Conservation (phyloP, 2,888 invertebrate species). For the Drosophila nr. fundita region DNA sequence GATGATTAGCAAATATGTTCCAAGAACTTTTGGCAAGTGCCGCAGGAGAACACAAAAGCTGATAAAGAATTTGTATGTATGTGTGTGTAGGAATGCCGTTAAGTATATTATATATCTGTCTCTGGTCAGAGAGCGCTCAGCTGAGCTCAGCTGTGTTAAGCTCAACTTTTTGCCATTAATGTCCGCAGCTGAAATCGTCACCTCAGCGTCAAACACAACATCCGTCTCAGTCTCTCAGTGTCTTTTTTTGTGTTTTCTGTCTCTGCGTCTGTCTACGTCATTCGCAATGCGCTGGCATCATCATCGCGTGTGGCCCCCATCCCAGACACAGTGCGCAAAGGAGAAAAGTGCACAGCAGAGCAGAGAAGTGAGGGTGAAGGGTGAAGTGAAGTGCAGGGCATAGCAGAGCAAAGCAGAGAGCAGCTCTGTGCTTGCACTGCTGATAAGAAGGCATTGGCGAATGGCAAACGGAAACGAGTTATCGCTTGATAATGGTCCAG, state of each 20-base stretch:
- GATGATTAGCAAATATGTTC: conserved; percentile 59
- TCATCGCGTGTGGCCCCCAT: conserved; percentile 46
- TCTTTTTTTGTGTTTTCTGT: background rate
- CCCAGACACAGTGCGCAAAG: background rate
- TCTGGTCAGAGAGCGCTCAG: conserved; percentile 3
- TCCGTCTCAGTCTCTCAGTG: conserved; percentile 23
- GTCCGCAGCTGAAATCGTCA: conserved; percentile 14
- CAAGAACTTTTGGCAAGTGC: conserved; percentile 32
- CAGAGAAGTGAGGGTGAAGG: background rate
- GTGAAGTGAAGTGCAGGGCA: background rate
- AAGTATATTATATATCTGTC: conserved; percentile 32
- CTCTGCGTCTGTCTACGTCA: conserved; percentile 42
- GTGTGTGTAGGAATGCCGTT: conserved; percentile 5
- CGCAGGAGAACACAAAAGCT: conserved; percentile 26
- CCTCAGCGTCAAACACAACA: conserved; percentile 9
- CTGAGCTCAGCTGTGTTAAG: conserved; percentile 28
- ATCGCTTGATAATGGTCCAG: conserved; percentile 64
- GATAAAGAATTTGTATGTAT: conserved; percentile 29
- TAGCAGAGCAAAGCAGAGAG: background rate
- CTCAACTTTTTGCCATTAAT: conserved; percentile 35
- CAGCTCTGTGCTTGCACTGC: conserved; percentile 32
- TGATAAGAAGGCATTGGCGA: conserved; percentile 43
- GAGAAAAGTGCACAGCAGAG: background rate
- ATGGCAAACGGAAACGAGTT: conserved; percentile 60
- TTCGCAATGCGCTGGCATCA: conserved; percentile 14